A percentile compares a stretch with the other conserved stretches of the same genome.
phyloP scores from a whole-genome alignment of 2,797 vertebrate genomes.

The Anguilla pacifica region DNA sequence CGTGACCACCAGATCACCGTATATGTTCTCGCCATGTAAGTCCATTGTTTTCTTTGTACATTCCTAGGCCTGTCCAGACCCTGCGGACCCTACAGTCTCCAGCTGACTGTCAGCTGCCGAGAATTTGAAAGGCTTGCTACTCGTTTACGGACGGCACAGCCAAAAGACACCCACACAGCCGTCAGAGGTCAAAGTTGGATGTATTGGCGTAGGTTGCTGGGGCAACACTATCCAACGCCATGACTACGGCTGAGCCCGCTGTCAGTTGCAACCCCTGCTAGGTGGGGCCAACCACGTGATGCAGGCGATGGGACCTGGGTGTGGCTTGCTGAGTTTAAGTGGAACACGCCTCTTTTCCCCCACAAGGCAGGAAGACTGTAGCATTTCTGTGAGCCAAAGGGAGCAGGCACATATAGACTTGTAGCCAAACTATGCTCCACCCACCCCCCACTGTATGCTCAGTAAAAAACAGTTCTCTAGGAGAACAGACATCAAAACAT shows the following conservation, averaged over 20 bases:
- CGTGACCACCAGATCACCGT: not conserved
- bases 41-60: not conserved
- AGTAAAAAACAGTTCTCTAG: not conserved
- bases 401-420: not conserved
- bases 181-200: not conserved
- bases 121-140: not conserved
- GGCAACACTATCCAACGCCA: not conserved
- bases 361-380: slow-evolving; percentile 1
- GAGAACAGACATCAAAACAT: slow-evolving; percentile 3
- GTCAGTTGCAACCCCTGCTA: not conserved
- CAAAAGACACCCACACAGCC: not conserved
- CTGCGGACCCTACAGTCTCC: not conserved
- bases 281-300: not conserved
- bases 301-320: not conserved
- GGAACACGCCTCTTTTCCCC: not conserved
- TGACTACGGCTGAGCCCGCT: not conserved
- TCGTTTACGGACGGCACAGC: not conserved
- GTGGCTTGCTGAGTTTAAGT: not conserved
- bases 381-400: not conserved
- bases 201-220: not conserved
- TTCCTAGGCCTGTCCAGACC: not conserved
- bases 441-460: not conserved
- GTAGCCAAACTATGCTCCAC: not conserved
- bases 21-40: not conserved
- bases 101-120: not conserved